Base-by-base conservation (phyloP, 2,888 invertebrate genomes). In the Sinelater perroti region DNA sequence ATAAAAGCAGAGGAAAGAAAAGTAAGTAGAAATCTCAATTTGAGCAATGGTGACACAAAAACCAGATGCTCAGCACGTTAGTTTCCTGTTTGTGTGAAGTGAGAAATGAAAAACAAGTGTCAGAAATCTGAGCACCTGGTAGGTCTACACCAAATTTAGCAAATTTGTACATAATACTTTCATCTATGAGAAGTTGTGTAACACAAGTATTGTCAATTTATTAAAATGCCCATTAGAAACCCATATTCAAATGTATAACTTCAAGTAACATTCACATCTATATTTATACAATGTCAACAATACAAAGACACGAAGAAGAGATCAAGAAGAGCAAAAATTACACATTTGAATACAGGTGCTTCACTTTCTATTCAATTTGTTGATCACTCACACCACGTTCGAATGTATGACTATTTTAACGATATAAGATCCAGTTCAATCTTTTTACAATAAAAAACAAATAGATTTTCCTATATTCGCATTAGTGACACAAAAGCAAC, bases 1-100 rank as follows among this genome's bases (percentile, higher is more conserved):
- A 13, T 28, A 14, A 40, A 40, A 24, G 40, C 40, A 24, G 21
- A 40, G 40, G 24, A 36, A 40, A 38, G 21, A 40, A 40, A 38
- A 11, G 38, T 38, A 8, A 17, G 38, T 21, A 50, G 45, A 18
- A 35, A 50, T 36, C 5, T 40, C 30, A 36, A 55, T 52, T 55
- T 60, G 60, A 60, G 60, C 60, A 60, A 56, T 56, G 46, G 28
- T 56, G 28, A 51, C 28, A 38, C 21, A 16, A 30, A 54, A 61
- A 63, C 67, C 67, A 68, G 68, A 66, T 67, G 68, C 68, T 66
- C 68, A 62, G 60, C 56, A 54, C 55, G 68, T 66, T 66, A 67
- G 68, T 64, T 67, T 68, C 68, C 68, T 68, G 68, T 66, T 60
- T 60, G 47, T 40, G 20, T 31, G 42, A 46, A 47, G 17, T 36